Conservation (phyloP, 2,888 invertebrate genomes). For the Alitta virens region DNA sequence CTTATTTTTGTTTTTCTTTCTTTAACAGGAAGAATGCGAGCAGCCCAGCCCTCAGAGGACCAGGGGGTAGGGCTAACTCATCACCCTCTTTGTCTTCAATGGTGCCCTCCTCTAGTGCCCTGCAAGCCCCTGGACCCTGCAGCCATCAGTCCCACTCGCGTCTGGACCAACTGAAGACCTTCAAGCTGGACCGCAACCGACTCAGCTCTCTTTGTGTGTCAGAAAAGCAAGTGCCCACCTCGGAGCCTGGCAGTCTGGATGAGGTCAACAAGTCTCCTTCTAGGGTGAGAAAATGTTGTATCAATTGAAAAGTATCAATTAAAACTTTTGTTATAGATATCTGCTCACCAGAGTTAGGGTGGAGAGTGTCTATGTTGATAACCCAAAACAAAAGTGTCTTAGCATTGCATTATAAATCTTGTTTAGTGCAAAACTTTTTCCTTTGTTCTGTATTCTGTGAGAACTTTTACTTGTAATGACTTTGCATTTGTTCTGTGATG, state of each 20-base stretch:
- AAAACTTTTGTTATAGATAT: too few species aligned
- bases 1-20: too few species aligned
- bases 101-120: not conserved
- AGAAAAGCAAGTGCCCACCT: constrained; percentile 42
- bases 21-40: too few species aligned
- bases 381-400: too few species aligned
- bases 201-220: constrained; percentile 66
- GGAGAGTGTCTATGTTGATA: too few species aligned
- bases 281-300: too few species aligned
- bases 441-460: not conserved
- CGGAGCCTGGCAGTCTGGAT: not conserved
- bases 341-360: too few species aligned
- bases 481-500: not conserved
- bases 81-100: not conserved
- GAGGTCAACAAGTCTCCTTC: constrained; percentile 7
- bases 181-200: constrained; percentile 83
- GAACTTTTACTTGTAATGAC: not conserved
- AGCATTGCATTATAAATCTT: too few species aligned
- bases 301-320: too few species aligned
- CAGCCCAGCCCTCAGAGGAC: not conserved
- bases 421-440: not conserved
- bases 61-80: not conserved
- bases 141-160: constrained; percentile 66
- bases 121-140: constrained; percentile 32
- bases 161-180: constrained; percentile 76